Evolutionary conservation across 2,888 invertebrate species (phyloP), one percentile per base, ranked within the genome.

Genomic region (Drosophila recens): DNA sequence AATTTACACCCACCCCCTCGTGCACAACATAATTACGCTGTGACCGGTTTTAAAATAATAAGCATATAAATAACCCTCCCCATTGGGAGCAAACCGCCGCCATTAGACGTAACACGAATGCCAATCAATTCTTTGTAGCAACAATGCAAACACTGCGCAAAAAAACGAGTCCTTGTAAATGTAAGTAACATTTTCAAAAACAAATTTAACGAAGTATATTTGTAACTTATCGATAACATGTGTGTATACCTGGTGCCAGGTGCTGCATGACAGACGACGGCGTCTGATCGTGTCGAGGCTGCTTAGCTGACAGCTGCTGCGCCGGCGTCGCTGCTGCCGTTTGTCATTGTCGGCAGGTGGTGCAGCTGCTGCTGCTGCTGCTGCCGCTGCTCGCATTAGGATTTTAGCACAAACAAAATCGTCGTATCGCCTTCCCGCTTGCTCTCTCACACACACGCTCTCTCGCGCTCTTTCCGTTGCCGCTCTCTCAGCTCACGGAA

Each of bases 101-200:
- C 79, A 86, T 88, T 78, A 79, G 72, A 77, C 88, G 86, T 63
- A 70, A 82, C 72, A 83, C 90, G 90, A 80, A 90, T 90, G 90
- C 84, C 76, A 91, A 82, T 81, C 90, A 83, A 67, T 87, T 90
- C 63, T 80, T 89, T 76, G 58, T 89, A 71, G 90, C 89, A 77
- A 92, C 88, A 93, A 97, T 97, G 97, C 97, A 97, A 96, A 97
- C 97, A 91, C 94, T 97, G 93, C 95, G 97, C 93, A 97, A 97
- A 95, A 97, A 97, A 95, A 97, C 97, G 92, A 97, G 97, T 94
- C 97, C 97, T 93, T 96, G 97, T 94, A 97, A 97, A 95, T 97
- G 97, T 97, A 95, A 97, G 97, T 97, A 20, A 66, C 1, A 4
- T 33, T 11, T 0, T 23, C 10, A 27, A 40, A 20, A 8, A 8